Conservation (phyloP, 2,797 vertebrate genomes). For the Muscicapa comitata region DNA sequence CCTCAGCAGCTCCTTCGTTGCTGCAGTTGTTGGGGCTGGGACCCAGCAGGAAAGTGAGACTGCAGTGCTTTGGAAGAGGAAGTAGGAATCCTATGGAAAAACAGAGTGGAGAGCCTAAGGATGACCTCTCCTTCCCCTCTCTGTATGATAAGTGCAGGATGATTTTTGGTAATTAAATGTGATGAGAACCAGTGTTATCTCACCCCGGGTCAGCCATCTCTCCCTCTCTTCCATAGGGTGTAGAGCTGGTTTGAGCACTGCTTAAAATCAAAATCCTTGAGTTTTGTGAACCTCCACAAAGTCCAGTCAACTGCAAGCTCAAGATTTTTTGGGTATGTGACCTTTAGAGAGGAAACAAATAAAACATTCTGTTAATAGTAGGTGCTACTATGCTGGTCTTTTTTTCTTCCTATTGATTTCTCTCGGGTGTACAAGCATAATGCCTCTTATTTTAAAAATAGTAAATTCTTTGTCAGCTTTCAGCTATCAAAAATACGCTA, state of each 20-base stretch:
- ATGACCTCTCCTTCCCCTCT: not conserved
- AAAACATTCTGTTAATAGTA: not conserved
- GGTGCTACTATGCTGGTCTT: not conserved
- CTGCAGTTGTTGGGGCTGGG: not conserved
- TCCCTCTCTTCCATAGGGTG: not conserved
- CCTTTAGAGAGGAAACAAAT: not conserved
- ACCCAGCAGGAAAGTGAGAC: not conserved
- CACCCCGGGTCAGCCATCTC: not conserved
- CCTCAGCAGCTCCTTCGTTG: not conserved
- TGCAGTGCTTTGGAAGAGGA: not conserved
- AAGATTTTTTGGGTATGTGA: not conserved
- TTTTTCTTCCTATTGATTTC: not conserved
- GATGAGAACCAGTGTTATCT: not conserved
- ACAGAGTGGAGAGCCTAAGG: not conserved
- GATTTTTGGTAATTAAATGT: not conserved
- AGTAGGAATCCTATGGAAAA: not conserved
- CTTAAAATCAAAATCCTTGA: not conserved
- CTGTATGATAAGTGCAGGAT: not conserved
- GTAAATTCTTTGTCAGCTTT: not conserved
- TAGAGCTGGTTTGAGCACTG: not conserved
- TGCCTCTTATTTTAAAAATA: not conserved
- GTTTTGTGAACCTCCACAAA: not conserved
- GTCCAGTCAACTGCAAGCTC: not conserved
- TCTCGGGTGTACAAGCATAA: not conserved
- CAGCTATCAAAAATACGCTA: not conserved